Conservation (phyloP, 2,888 invertebrate genomes). For the Koerneria pararmatus region DNA sequence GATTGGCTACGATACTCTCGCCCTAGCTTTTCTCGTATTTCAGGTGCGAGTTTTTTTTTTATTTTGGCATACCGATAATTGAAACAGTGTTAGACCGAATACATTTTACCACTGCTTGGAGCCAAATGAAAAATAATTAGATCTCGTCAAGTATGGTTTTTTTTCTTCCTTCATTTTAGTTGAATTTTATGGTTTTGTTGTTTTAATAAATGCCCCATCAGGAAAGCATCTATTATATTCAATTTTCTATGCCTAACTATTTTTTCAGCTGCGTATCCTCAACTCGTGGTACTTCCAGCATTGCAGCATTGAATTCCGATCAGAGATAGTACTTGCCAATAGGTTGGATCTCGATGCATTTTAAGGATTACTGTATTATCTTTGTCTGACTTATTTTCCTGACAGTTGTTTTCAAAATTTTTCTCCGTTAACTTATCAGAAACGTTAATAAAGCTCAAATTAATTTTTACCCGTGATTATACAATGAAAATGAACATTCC, state of each 20-base stretch:
- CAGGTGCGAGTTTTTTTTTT: constrained; percentile 64
- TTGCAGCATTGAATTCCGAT: constrained; percentile 88
- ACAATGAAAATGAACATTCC: constrained; percentile 26
- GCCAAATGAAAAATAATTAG: no score
- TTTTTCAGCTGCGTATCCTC: constrained; percentile 74
- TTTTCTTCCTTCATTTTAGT: no score
- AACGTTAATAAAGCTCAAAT: constrained; percentile 20
- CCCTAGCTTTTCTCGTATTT: constrained; percentile 85
- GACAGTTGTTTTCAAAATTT: neutral
- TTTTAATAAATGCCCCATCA: no score
- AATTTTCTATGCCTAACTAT: no score
- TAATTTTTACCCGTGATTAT: neutral
- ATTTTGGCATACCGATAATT: no score
- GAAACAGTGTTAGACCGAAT: no score
- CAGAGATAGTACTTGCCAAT: constrained; percentile 87
- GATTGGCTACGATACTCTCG: constrained; percentile 88
- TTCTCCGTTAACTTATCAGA: constrained; percentile 18
- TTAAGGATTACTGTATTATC: neutral
- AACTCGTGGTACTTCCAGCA: constrained; percentile 94
- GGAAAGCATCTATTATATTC: no score
- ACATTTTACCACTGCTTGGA: no score
- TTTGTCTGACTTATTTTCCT: constrained; percentile 16
- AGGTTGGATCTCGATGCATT: constrained; percentile 54
- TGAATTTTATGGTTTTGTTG: no score
- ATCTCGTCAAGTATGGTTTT: no score